Base-by-base conservation (phyloP, 1,140 invertebrate genomes). In the Onthophagus taurus region DNA sequence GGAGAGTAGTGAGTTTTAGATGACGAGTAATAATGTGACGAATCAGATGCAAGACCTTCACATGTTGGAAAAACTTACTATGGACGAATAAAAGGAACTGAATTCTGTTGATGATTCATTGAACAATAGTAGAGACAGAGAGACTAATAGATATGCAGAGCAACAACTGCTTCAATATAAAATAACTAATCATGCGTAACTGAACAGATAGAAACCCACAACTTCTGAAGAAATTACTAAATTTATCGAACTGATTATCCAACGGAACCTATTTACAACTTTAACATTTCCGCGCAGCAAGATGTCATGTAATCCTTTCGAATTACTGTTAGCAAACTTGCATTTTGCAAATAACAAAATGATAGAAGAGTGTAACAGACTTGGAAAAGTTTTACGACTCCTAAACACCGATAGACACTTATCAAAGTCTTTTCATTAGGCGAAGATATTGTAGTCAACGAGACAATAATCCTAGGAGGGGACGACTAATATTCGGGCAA, bases 401-500 rank as follows among this genome's bases (percentile, higher is more conserved):
- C 37, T 57, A 31, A 41, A 54, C 34, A 44, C 45, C 8, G 42
- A 24, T 36, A 37, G 23, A 53, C 39, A 35, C 59, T 50, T 49
- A 41, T 60, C 39, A 42, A 54, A 42, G 20, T 47, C 14, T 50
- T 50, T 24, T 47, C 21, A 12, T 47, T 55, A 42, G 52, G 42
- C 14, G 17, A 54, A 55, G 37, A 56, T 21, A 48, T 63, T 49
- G 48, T 52, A 20, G 51, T 60, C 36, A 52, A 61, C 50, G 51
- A 63, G 54, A 55, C 52, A 17, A 50, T 63, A 42, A 47, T 42
- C 52, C 60, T 13, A 63, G 57, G 50, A 42, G 53, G 31, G 59
- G 62, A 19, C 43, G 58, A 36, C 45, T 64, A 21, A 38, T 49
- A n/a, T 65, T 64, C 44, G 37, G 47, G 44, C 58, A 63, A 38